These are phyloP conservation scores for Sarcophaga bullata DNA, from an alignment of 1,140 invertebrate genomes.

Conservation along the genomic window DNA sequence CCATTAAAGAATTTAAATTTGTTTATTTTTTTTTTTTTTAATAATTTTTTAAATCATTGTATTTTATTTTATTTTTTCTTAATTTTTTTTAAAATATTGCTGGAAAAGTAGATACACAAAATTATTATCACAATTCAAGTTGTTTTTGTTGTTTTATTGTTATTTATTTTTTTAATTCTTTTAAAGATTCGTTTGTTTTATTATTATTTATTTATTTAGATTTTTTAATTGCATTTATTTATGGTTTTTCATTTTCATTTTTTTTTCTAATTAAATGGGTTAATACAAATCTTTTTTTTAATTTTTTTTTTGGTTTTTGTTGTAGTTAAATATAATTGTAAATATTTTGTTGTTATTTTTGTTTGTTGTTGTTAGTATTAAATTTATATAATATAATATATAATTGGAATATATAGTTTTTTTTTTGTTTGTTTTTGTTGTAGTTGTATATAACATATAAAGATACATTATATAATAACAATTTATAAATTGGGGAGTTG, in stretches of 20 bases:
- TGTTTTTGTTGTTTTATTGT: neutral
- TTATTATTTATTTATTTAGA: conserved; percentile 1
- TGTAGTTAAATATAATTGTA: conserved; percentile 38
- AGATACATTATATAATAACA: conserved; percentile 38
- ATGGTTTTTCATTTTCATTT: neutral
- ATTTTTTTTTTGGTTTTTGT: neutral
- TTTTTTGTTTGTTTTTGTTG: conserved; percentile 18
- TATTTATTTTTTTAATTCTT: neutral
- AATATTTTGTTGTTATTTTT: conserved; percentile 22
- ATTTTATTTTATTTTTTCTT: conserved; percentile 28
- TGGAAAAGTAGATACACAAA: conserved; percentile 38
- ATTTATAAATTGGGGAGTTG: conserved; percentile 37
- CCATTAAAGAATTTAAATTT: neutral
- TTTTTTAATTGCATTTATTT: neutral
- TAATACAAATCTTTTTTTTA: conserved; percentile 24
- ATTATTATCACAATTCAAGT: conserved; percentile 30
- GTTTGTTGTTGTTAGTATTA: conserved; percentile 1
- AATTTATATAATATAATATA: conserved; percentile 36
- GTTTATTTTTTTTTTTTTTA: conserved; percentile 16
- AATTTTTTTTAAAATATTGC: conserved; percentile 27
- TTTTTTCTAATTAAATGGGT: conserved; percentile 29
- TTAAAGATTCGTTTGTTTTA: neutral
- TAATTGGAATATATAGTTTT: conserved; percentile 40
- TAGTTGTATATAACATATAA: conserved; percentile 40
- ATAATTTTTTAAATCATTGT: neutral